A percentile compares a stretch with the other conserved stretches of the same genome.
phyloP scores from a whole-genome alignment of 2,797 vertebrate genomes.

The Borostomias antarcticus region DNA sequence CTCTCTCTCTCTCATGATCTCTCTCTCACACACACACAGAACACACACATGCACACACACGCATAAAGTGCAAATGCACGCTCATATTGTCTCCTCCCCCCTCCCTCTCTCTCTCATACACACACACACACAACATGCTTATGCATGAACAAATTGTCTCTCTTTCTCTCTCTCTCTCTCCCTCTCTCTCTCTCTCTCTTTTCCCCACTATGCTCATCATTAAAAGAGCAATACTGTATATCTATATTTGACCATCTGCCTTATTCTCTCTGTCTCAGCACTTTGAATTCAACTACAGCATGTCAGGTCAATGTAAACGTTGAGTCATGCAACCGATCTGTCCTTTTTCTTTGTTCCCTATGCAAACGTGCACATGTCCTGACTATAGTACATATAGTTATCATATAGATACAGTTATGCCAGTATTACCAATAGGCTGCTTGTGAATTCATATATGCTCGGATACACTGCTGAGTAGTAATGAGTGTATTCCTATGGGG shows the following conservation, averaged over 20 bases:
- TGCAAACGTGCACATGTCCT: conserved; percentile 62
- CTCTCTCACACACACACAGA: too few relatives aligned
- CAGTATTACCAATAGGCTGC: background rate
- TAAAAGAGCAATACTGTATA: conserved; percentile 71
- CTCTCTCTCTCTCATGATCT: conserved; percentile 3
- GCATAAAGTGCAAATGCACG: too few relatives aligned
- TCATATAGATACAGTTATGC: background rate
- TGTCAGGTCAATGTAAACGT: conserved; percentile 36
- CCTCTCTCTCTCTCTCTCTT: conserved; percentile 8
- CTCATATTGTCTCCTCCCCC: too few relatives aligned
- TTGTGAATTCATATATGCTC: too few relatives aligned
- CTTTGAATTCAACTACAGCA: conserved; percentile 52
- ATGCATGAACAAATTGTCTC: too few relatives aligned
- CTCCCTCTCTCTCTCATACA: background rate
- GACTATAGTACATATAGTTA: conserved; percentile 22
- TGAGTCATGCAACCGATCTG: conserved; percentile 43
- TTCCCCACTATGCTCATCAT: conserved; percentile 29
- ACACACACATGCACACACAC: too few relatives aligned
- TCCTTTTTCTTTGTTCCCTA: conserved; percentile 65
- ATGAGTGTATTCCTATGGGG: too few relatives aligned
- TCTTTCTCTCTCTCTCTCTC: background rate
- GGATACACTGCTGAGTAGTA: too few relatives aligned
- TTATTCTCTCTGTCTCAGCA: conserved; percentile 70
- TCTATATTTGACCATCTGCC: conserved; percentile 47
- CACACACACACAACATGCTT: too few relatives aligned